Evolutionary conservation across 2,797 vertebrate genomes (phyloP), one percentile per base, ranked within the genome.

Genomic region (Threskiornis aethiopicus): DNA sequence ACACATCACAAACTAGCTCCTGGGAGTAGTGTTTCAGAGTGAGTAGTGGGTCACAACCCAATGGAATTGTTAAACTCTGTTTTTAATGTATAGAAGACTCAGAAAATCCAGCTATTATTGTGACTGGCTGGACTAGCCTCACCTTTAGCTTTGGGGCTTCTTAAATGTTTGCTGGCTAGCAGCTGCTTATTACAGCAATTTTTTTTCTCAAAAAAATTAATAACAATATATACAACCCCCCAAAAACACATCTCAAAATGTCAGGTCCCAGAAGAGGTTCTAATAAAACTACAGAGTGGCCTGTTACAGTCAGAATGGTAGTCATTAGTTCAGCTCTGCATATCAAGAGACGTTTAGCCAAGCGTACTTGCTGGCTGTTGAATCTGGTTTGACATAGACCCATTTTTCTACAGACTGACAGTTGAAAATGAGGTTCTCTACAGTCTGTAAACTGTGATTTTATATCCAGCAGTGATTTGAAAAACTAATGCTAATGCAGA

Each of bases 401-500:
- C 33, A 58, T 87, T 93, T 78, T 51, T 96, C 79, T 90, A 58
- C 17, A 66, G 77, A 90, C 9, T 87, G 67, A 81, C 81, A 80
- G 62, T 44, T 88, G 58, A 69, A 96, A 96, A 80, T 24, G n/a
- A 61, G 44, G 15, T 55, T 92, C 64, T 93, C 16, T 70, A 89
- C 62, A 94, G 57, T 94, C 62, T 62, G 42, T 89, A 95, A 96
- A 90, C 84, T 81, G 51, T 47, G 69, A 69, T 71, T 96, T 93
- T 35, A 66, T 77, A 92, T 42, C 41, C 39, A 96, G 22, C 35
- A 84, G 42, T 75, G 73, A 90, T 89, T 67, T 90, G 90, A 81
- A 97, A 96, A 94, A 79, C n/a, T 64, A 89, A 78, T 55, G 69
- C 84, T 90, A 91, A 96, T 95, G 75, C 39, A 96, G 51, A 95